Evolutionary conservation across 2,797 vertebrate genomes (phyloP), one percentile per base, ranked within the genome.

Genomic region (Philypnodon macrostomus): DNA sequence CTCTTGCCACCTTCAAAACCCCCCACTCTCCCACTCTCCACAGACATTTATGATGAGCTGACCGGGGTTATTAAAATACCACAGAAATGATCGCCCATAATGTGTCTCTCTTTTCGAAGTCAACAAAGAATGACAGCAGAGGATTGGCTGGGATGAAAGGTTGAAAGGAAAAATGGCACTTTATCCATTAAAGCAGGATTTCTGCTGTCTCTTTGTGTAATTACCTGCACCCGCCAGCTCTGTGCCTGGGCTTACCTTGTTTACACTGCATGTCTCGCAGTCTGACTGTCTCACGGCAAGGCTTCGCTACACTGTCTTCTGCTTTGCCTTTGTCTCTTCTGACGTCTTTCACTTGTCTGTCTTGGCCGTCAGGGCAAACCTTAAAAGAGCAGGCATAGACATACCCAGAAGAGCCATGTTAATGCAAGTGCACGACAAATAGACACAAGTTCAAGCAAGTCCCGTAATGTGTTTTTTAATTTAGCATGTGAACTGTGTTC

Each of bases 101-200:
- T 80, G 73, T 74, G 13, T 38, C 70, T 62, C 60, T 67, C 70
- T 73, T 72, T 77, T 63, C 60, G 60, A 80, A 77, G 82, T 85
- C 82, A 77, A 76, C 77, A 81, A 59, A 79, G 67, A 85, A 77
- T 70, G 69, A 64, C 81, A 77, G 75, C 69, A 53, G 66, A 64
- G 78, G 76, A 81, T 80, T 75, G 80, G 74, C 61, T 67, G 37
- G 78, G 85, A 85, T 83, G 81, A 87, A 75, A 81, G 81, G 80
- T 85, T 83, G 79, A 85, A 86, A 84, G 67, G 65, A 82, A 80
- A 88, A 85, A 80, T 84, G 77, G 77, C 83, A 85, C 84, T 88
- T 87, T 80, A 85, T 83, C 83, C 83, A 87, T 84, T 85, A 85
- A 86, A 81, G 81, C 70, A 5, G 81, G 82, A 85, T 84, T 84